Conservation (phyloP, 2,797 vertebrate genomes). For the Xenops minutus region DNA sequence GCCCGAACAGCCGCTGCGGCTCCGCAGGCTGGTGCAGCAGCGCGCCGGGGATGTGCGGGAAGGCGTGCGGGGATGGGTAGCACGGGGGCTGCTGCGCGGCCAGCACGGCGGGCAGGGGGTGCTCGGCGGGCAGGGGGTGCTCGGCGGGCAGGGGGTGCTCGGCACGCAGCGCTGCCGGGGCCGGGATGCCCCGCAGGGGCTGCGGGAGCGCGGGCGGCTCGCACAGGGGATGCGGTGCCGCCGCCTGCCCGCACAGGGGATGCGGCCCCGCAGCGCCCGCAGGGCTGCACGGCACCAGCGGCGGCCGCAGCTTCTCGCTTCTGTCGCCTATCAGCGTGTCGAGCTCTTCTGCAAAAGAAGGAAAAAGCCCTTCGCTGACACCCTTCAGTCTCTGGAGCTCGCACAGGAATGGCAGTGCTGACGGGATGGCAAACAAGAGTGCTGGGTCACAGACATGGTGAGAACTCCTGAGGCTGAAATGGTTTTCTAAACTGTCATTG, state of each 20-base stretch:
- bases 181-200: too few species aligned
- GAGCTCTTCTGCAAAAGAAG: slow-evolving; percentile 83
- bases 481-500: background rate
- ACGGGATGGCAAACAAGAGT: background rate
- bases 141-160: too few species aligned
- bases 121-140: slow-evolving; percentile 29
- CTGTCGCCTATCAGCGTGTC: slow-evolving; percentile 88
- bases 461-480: background rate
- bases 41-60: slow-evolving; percentile 74
- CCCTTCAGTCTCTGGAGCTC: too few species aligned
- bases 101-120: slow-evolving; percentile 54
- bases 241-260: slow-evolving; percentile 62
- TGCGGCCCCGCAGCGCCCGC: slow-evolving; percentile 37
- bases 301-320: slow-evolving; percentile 75
- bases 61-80: slow-evolving; percentile 68
- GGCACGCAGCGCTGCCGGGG: too few species aligned
- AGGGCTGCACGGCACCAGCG: slow-evolving; percentile 50
- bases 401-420: too few species aligned
- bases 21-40: slow-evolving; percentile 73
- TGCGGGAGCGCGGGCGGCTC: background rate
- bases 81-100: slow-evolving; percentile 70
- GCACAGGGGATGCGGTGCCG: background rate
- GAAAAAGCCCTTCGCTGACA: background rate
- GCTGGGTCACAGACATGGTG: rapidly evolving
- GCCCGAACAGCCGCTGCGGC: slow-evolving; percentile 60